A percentile compares a stretch with the other conserved stretches of the same genome.
phyloP scores from a whole-genome alignment of 2,113 vertebrate species.

The Calidris pygmaea region DNA sequence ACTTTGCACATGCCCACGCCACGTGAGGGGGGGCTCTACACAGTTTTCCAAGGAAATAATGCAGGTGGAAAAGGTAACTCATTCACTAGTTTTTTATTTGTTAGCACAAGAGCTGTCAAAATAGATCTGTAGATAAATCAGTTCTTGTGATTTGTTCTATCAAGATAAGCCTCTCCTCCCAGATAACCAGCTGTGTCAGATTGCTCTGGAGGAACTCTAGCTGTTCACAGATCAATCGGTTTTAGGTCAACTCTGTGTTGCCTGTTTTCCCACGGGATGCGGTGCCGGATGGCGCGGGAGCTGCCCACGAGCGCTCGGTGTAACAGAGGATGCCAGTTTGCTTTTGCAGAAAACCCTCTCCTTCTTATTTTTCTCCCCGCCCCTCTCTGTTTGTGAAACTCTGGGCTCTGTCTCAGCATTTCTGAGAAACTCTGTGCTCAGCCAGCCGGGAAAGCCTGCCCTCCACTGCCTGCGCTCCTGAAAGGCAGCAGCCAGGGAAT shows the following conservation, averaged over 20 bases:
- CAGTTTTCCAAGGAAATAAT: neutral
- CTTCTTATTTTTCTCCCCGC: neutral
- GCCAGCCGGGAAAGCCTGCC: neutral
- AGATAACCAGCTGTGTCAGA: neutral
- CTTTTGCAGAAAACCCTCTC: neutral
- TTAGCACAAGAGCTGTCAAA: neutral
- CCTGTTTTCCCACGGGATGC: neutral
- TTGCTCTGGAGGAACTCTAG: neutral
- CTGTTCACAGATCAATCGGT: accelerated
- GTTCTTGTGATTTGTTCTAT: neutral
- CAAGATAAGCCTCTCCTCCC: neutral
- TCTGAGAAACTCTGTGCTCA: too few relatives aligned
- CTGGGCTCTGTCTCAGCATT: neutral
- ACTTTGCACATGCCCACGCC: neutral
- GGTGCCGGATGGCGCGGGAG: neutral
- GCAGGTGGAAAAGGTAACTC: neutral
- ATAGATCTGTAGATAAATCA: neutral
- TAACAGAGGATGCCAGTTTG: neutral
- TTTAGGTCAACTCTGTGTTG: neutral
- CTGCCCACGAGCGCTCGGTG: accelerated
- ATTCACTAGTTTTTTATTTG: neutral
- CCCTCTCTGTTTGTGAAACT: neutral
- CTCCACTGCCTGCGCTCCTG: neutral
- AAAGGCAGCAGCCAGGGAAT: neutral
- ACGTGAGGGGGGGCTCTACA: neutral